Conservation (phyloP, 2,888 invertebrate genomes). For the Tetragonisca angustula region DNA sequence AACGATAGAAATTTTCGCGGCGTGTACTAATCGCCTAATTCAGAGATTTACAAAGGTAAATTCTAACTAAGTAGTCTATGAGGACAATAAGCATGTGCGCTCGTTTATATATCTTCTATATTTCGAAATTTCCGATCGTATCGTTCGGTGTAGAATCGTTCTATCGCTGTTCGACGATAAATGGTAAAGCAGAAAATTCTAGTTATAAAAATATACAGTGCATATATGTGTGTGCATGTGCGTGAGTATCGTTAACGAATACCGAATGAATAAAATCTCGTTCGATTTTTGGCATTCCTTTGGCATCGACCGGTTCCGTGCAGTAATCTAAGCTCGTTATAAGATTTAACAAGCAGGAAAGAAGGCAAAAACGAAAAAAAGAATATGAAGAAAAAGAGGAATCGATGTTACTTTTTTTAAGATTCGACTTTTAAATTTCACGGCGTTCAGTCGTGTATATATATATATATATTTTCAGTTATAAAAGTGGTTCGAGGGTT, state of each 20-base stretch:
- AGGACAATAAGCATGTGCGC: conserved; percentile 76
- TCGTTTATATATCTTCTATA: conserved; percentile 69
- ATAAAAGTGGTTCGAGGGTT: conserved; percentile 73
- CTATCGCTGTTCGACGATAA: conserved; percentile 47
- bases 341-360: not conserved
- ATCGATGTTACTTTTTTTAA: conserved; percentile 14
- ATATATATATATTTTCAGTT: conserved; percentile 32
- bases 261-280: conserved; percentile 8
- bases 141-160: conserved; percentile 45
- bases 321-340: not conserved
- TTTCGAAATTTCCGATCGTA: conserved; percentile 51
- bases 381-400: not conserved
- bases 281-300: conserved; percentile 62
- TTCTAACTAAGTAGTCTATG: conserved; percentile 66
- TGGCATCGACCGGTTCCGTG: conserved; percentile 35
- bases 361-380: not conserved
- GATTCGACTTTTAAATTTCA: not conserved
- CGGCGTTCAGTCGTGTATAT: not conserved
- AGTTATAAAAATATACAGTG: conserved; percentile 19
- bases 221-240: conserved; percentile 25
- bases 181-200: conserved; percentile 52
- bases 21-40: conserved; percentile 38
- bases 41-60: conserved; percentile 34
- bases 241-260: conserved; percentile 4
- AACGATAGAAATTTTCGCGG: conserved; percentile 36